A percentile compares a stretch with the other conserved stretches of the same genome.
phyloP scores from a whole-genome alignment of 2,113 vertebrate genomes.

The Trachemys scripta region DNA sequence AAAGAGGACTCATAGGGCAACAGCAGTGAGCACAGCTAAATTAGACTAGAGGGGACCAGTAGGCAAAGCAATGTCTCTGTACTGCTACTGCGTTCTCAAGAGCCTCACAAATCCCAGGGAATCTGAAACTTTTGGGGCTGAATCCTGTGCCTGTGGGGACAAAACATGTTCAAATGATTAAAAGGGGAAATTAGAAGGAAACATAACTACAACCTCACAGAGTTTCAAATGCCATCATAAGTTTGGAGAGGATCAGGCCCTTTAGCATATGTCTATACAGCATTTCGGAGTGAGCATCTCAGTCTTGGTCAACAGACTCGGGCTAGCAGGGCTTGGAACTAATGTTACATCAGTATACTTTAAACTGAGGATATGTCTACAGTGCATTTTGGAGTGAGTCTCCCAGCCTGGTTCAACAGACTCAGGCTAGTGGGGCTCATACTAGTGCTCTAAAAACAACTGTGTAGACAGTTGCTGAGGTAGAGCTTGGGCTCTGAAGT shows the following conservation, averaged over 20 bases:
- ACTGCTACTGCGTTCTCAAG: neutral
- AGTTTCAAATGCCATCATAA: neutral
- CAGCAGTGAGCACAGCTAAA: neutral
- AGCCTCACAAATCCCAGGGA: neutral
- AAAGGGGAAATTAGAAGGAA: neutral
- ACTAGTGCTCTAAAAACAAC: neutral
- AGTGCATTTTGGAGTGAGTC: neutral
- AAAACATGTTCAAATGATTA: neutral
- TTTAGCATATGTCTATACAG: neutral
- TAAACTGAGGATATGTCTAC: neutral
- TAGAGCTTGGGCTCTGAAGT: too few relatives aligned
- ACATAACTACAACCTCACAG: rapidly evolving
- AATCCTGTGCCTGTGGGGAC: neutral
- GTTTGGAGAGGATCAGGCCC: neutral
- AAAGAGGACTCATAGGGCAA: neutral
- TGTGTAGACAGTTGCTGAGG: too few relatives aligned
- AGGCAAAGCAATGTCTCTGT: neutral
- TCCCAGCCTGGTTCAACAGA: neutral
- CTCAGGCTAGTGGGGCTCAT: too few relatives aligned
- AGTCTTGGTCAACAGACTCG: neutral
- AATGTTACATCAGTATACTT: neutral
- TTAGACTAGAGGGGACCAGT: neutral
- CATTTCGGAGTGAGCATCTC: neutral
- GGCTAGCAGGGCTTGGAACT: neutral
- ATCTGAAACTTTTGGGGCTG: neutral